Percentiles rank a stretch among this genome's conserved stretches.
phyloP scores from a whole-genome alignment of 2,797 vertebrate genomes.

The Artibeus jamaicensis region DNA sequence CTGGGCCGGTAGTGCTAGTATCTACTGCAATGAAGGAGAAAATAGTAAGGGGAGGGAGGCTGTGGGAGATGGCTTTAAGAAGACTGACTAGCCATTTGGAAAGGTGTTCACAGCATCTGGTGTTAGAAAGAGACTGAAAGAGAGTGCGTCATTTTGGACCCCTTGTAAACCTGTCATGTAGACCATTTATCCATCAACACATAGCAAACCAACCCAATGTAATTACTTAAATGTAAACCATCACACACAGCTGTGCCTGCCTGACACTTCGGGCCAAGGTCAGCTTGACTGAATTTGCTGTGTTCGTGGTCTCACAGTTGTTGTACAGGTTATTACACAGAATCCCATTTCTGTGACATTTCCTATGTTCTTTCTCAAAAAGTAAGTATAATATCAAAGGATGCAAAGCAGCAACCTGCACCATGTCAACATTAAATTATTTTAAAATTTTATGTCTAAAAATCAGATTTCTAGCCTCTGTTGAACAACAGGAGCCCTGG shows the following conservation, averaged over 20 bases:
- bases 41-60: rapidly evolving
- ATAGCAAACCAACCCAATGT: neutral
- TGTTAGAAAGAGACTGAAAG: neutral
- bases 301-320: neutral
- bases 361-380: constrained; percentile 17
- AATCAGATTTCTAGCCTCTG: neutral
- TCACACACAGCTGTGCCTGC: neutral
- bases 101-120: neutral
- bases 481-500: neutral
- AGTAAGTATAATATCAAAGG: neutral
- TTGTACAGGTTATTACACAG: neutral
- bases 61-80: neutral
- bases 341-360: neutral
- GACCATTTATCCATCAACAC: neutral
- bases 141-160: neutral
- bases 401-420: neutral
- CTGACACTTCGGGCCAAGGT: neutral
- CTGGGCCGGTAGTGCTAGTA: neutral
- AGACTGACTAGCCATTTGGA: neutral
- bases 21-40: neutral
- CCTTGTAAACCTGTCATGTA: neutral
- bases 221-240: neutral
- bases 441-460: neutral
- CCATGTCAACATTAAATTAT: neutral
- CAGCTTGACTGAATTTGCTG: neutral